Percentiles rank a stretch among this genome's conserved stretches.
Evolutionary conservation across 2,113 vertebrate species (phyloP).

Genomic region (Ceyx melanurus): DNA sequence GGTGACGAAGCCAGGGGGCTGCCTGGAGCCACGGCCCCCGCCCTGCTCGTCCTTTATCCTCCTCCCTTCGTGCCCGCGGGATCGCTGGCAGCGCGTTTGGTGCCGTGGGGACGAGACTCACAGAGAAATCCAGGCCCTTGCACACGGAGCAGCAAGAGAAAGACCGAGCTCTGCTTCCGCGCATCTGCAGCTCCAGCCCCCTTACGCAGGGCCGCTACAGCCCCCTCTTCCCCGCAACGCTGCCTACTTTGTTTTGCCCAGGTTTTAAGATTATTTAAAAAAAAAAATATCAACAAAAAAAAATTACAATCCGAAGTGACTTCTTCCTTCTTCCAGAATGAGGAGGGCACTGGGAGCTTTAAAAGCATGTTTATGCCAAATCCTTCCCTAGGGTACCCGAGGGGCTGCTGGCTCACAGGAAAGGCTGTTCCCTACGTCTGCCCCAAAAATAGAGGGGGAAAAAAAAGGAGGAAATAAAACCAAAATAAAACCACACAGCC

Average conservation of each 20-base stretch:
- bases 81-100: not conserved
- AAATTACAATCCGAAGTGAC: not conserved
- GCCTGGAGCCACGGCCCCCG: too few relatives aligned
- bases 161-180: not conserved
- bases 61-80: too few relatives aligned
- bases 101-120: not conserved
- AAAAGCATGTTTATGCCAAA: too few relatives aligned
- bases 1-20: rapidly evolving
- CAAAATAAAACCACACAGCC: not conserved
- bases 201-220: too few relatives aligned
- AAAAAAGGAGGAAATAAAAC: too few relatives aligned
- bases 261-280: rapidly evolving
- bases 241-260: not conserved
- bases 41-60: not conserved
- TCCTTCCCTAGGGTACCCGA: too few relatives aligned
- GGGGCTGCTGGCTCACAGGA: too few relatives aligned
- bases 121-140: not conserved
- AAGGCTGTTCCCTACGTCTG: too few relatives aligned
- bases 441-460: not conserved
- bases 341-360: not conserved
- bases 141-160: not conserved
- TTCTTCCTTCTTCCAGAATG: not conserved
- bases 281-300: not conserved
- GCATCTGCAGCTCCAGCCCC: too few relatives aligned
- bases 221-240: too few relatives aligned